phyloP scores from a whole-genome alignment of 1,140 invertebrate genomes.

The Megalopta genalis region DNA sequence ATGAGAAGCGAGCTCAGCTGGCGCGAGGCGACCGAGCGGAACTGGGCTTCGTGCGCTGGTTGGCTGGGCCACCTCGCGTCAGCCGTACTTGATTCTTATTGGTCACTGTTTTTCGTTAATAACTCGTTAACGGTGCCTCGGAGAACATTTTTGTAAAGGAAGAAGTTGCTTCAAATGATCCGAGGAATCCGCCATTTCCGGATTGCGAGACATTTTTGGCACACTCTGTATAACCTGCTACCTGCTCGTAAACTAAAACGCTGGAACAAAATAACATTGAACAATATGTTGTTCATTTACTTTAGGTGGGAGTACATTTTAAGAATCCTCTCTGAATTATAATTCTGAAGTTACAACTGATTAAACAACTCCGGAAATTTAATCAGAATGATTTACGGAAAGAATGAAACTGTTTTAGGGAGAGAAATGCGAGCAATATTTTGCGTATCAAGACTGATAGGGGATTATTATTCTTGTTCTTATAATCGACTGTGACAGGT shows the following conservation, averaged over 20 bases:
- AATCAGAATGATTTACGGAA: conserved; percentile 8
- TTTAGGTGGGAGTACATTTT: background rate
- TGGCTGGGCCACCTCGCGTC: too few species aligned
- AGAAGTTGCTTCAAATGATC: too few species aligned
- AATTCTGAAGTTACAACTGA: background rate
- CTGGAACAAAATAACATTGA: background rate
- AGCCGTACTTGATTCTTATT: too few species aligned
- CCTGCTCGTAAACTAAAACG: background rate
- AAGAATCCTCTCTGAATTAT: background rate
- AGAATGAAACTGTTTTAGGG: background rate
- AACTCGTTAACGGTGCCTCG: too few species aligned
- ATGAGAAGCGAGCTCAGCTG: too few species aligned
- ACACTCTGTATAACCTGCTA: too few species aligned
- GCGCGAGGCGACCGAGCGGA: too few species aligned
- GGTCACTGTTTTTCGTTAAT: too few species aligned
- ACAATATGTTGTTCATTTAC: background rate
- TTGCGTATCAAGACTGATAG: background rate
- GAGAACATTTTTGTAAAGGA: too few species aligned
- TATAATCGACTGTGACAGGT: background rate
- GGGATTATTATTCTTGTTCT: background rate
- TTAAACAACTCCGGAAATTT: conserved; percentile 1
- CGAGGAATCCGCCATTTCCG: too few species aligned
- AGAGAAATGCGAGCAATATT: background rate
- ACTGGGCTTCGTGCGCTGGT: too few species aligned
- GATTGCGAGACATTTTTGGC: too few species aligned